Base-by-base conservation (phyloP, 35 echinoderm and acorn worm species). In the Eucidaris tribuloides region DNA sequence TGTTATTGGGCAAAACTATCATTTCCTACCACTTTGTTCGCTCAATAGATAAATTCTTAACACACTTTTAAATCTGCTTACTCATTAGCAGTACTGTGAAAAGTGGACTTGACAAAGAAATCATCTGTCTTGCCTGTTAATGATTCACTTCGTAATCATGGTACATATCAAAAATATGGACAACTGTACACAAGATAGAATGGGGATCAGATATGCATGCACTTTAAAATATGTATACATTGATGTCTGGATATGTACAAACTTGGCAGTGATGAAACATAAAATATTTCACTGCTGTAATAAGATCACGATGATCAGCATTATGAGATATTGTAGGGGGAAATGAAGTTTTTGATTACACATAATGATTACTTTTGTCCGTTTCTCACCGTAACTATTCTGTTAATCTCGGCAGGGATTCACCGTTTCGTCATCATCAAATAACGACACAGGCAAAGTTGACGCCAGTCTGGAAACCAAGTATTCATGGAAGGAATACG, bases 401-500 rank as follows among this genome's bases (percentile, higher is more conserved):
- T 56, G n/a, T 38, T 86, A 28, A 46, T 71, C 39, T 31, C 0
- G n/a, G 71, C 32, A 97, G 94, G 86, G 84, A 22, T 97, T 97
- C 65, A 97, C 78, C 46, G 62, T 92, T 6, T 83, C 58, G 36
- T 86, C 90, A 29, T 81, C 94, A 71, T 97, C 94, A 70, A 92
- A 89, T 84, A 97, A 97, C 46, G 94, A 97, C 42, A 92, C 89
- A 24, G 89, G 89, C 32, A 97, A 97, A 71, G 90, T 97, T n/a
- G 94, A 97, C 82, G 89, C 90, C n/a, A 92, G 86, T 70, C 71
- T 97, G 78, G 94, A 97, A 85, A 97, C 90, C 62, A 97, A 97
- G 88, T 97, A 97, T 85, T 83, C 85, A 83, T 92, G 89, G 89
- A 97, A 91, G 61, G 94, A 97, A 44, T 97, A 97, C 83, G 94